These are phyloP conservation scores for Andricus quercusramuli DNA, from an alignment of 2,888 invertebrate genomes.

Conservation along the genomic window DNA sequence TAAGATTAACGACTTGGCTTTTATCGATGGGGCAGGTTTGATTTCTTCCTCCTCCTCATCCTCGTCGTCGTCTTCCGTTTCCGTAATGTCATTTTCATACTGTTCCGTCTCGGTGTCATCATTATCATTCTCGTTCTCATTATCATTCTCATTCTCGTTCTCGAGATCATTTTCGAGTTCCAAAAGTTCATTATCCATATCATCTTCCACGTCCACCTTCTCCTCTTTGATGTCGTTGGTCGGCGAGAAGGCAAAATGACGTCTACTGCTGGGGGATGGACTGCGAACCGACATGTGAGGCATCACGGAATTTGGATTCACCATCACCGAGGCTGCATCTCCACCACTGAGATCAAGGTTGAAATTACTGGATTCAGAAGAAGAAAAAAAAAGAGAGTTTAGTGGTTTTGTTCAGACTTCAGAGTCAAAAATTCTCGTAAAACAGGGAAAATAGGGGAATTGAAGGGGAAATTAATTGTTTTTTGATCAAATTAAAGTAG, in stretches of 20 bases:
- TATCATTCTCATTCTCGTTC: constrained; percentile 58
- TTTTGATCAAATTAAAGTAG: too few relatives aligned
- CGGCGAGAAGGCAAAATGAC: constrained; percentile 68
- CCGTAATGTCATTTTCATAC: constrained; percentile 72
- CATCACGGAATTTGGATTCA: constrained; percentile 95
- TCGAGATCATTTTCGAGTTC: constrained; percentile 64
- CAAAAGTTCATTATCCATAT: constrained; percentile 49
- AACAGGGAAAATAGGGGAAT: too few relatives aligned
- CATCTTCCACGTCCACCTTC: constrained; percentile 65
- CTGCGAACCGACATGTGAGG: constrained; percentile 82
- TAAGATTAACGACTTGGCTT: constrained; percentile 60
- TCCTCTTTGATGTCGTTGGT: constrained; percentile 66
- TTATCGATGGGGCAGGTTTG: constrained; percentile 53
- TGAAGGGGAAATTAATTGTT: too few relatives aligned
- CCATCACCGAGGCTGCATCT: constrained; percentile 89
- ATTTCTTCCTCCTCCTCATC: constrained; percentile 61
- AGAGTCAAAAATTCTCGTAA: too few relatives aligned
- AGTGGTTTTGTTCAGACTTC: too few relatives aligned
- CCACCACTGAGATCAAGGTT: constrained; percentile 85
- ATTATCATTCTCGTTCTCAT: constrained; percentile 59
- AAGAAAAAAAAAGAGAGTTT: constrained; percentile 42
- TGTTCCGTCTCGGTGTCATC: constrained; percentile 72
- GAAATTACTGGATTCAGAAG: constrained; percentile 79
- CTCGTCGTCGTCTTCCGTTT: constrained; percentile 61
- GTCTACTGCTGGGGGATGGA: constrained; percentile 54